A percentile compares a stretch with the other conserved stretches of the same genome.
Conservation (phyloP, 2,113 vertebrate species). For the Strix aluco region DNA sequence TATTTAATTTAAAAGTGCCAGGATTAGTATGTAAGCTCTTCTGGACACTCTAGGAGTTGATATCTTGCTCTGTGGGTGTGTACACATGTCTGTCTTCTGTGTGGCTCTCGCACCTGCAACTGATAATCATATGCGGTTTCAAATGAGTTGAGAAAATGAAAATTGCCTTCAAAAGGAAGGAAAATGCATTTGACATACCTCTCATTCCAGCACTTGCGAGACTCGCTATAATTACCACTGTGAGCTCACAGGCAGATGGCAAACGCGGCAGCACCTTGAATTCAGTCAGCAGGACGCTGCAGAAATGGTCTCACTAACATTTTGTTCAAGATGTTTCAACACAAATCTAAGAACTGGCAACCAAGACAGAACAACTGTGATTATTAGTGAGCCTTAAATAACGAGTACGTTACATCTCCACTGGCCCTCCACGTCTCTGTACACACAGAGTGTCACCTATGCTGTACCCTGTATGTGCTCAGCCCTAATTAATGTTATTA, state of each 20-base stretch:
- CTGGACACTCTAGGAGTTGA: background rate
- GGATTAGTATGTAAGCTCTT: background rate
- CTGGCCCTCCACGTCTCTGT: background rate
- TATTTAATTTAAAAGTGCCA: slow-evolving; percentile 44
- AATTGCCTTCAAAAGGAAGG: slow-evolving; percentile 68
- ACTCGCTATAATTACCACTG: slow-evolving; percentile 69
- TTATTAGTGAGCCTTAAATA: slow-evolving; percentile 54
- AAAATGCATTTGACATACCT: slow-evolving; percentile 65
- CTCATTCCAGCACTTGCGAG: slow-evolving; percentile 54
- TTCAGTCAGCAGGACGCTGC: slow-evolving; percentile 66
- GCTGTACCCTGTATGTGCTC: background rate
- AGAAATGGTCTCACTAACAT: slow-evolving; percentile 67
- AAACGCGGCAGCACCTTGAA: slow-evolving; percentile 50
- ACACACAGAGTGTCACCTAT: background rate
- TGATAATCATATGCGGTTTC: slow-evolving; percentile 46
- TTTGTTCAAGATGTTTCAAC: slow-evolving; percentile 73
- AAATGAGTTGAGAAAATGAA: slow-evolving; percentile 68
- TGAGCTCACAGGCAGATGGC: slow-evolving; percentile 75
- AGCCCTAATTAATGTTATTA: background rate
- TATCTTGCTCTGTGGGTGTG: background rate
- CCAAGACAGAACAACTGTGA: background rate
- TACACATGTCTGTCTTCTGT: background rate
- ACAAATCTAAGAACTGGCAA: slow-evolving; percentile 60
- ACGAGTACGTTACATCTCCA: background rate
- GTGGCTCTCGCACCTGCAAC: slow-evolving; percentile 63